These are phyloP conservation scores for Quadriops clusia DNA, from an alignment of 2,888 invertebrate genomes.

Conservation along the genomic window DNA sequence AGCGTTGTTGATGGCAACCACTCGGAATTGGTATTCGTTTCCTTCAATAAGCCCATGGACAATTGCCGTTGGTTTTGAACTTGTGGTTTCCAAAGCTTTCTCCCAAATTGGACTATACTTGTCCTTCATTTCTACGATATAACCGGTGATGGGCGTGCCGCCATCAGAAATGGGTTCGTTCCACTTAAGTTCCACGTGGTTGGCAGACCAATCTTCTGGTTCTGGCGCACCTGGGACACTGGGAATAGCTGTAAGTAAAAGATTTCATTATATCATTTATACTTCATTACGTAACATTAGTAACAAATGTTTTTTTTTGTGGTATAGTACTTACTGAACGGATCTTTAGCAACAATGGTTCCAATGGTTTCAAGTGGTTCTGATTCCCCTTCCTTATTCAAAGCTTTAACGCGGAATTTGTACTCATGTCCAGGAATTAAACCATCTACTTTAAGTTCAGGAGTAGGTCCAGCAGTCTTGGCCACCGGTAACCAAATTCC, in stretches of 20 bases:
- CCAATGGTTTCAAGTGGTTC: conserved; percentile 92
- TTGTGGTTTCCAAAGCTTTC: conserved; percentile 75
- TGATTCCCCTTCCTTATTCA: conserved; percentile 92
- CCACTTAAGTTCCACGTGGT: conserved; percentile 87
- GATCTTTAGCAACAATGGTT: conserved; percentile 87
- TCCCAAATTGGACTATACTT: conserved; percentile 90
- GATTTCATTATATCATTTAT: conserved; percentile 2
- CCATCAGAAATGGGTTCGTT: conserved; percentile 80
- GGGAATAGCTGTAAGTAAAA: conserved; percentile 54
- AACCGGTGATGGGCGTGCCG: conserved; percentile 87
- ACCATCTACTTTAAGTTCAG: conserved; percentile 81
- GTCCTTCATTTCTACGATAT: conserved; percentile 86
- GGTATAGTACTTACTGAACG: conserved; percentile 60
- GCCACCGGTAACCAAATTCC: conserved; percentile 86
- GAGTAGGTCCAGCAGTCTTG: conserved; percentile 61
- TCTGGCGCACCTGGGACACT: conserved; percentile 84
- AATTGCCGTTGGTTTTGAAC: conserved; percentile 60
- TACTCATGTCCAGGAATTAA: conserved; percentile 88
- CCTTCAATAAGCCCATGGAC: conserved; percentile 90
- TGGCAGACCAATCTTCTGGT: conserved; percentile 84
- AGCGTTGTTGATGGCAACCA: conserved; percentile 89
- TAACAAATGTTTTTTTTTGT: conserved; percentile 2
- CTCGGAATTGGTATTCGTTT: conserved; percentile 93
- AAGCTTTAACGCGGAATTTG: conserved; percentile 86
- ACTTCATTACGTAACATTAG: conserved; percentile 1